Evolutionary conservation across 92 coral and sea anemone genomes (phyloP).

Genomic region (Plumapathes pennacea): DNA sequence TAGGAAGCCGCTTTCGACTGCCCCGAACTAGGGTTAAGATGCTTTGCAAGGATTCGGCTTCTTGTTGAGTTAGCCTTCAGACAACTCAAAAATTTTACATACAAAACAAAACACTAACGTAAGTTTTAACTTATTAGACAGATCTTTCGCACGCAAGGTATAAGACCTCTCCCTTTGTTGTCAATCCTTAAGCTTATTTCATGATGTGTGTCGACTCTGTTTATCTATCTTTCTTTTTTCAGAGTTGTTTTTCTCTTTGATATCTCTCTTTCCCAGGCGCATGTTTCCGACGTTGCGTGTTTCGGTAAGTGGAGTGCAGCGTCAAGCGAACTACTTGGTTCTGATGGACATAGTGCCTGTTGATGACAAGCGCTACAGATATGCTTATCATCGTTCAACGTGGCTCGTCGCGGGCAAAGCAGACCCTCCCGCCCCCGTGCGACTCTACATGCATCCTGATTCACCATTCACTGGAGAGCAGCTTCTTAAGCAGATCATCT

Average conservation of each 20-base stretch:
- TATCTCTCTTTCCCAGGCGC: constrained; percentile 54
- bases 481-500: constrained; percentile 86
- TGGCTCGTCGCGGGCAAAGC: constrained; percentile 98
- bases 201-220: too few relatives aligned
- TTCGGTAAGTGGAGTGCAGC: constrained; percentile 89
- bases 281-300: constrained; percentile 96
- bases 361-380: constrained; percentile 96
- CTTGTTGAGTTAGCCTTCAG: too few relatives aligned
- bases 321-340: constrained; percentile 93
- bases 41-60: background rate
- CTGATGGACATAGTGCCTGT: constrained; percentile 97
- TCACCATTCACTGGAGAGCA: constrained; percentile 98
- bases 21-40: too few relatives aligned
- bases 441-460: constrained; percentile 97
- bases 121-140: too few relatives aligned
- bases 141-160: too few relatives aligned
- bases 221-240: too few relatives aligned
- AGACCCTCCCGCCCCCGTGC: constrained; percentile 93
- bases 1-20: too few relatives aligned
- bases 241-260: too few relatives aligned
- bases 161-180: too few relatives aligned
- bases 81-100: too few relatives aligned
- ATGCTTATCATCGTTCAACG: constrained; percentile 97
- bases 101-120: too few relatives aligned
- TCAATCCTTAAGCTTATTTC: too few relatives aligned